Evolutionary conservation across 2,888 invertebrate species (phyloP), one percentile per base, ranked within the genome.

Genomic region (Caenorhabditis sp.): DNA sequence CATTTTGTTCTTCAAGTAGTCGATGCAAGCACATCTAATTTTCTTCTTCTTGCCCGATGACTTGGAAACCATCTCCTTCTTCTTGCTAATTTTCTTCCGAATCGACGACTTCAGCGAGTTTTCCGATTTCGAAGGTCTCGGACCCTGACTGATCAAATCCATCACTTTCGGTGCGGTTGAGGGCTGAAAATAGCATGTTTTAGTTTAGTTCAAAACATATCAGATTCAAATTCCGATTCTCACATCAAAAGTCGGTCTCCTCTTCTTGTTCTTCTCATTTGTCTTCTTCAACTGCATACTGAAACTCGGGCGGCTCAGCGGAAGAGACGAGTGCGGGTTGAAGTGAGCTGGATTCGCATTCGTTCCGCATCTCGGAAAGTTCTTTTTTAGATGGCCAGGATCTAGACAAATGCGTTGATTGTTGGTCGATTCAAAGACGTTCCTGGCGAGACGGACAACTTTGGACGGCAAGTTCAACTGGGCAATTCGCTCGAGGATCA

Each of bases 401-500:
- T 82, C 77, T 24, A 71, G 20, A 40, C 82, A 82, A 24, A 72
- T 50, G n/a, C 82, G 67, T 26, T 68, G 68, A 20, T 60, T 72
- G 51, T 64, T 77, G 1, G 67, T n/a, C 5, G 77, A 82, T 32
- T 77, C 82, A 26, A 82, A 58, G 55, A 78, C 68, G 62, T 68
- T 82, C 0, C 71, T 32, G 2, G 71, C 82, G 9, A 82, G 26
- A 53, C 82, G 71, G 26, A 78, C 69, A 1, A 82, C 13, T 20
- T 78, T 77, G 8, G 47, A 51, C 9, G 82, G 64, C 72, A 82
- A 40, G 35, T 78, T 71, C 53, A 82, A 20, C 51, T 71, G 72
- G 60, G 72, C 78, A 5, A 78, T 61, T n/a, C 82, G 65, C 20
- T 82, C 82, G n/a, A 78, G 62, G 32, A 82, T 82, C 35, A 82